These are phyloP conservation scores for Gallinago undulata DNA, from an alignment of 2,113 vertebrate genomes.

Conservation along the genomic window DNA sequence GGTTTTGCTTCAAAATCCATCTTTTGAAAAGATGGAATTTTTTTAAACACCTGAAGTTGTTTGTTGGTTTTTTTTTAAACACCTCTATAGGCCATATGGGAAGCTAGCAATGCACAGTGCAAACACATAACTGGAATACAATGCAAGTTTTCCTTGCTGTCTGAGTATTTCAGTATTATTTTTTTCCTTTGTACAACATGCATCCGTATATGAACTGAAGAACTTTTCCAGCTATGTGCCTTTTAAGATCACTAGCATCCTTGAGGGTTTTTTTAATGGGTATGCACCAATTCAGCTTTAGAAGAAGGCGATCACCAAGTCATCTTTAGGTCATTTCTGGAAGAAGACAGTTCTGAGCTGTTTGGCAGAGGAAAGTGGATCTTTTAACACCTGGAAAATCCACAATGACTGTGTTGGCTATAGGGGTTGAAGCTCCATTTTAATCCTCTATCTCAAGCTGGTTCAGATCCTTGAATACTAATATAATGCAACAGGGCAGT, in stretches of 20 bases:
- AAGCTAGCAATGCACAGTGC: not conserved
- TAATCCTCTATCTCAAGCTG: not conserved
- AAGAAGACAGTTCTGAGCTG: not conserved
- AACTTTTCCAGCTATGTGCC: not conserved
- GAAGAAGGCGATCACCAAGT: not conserved
- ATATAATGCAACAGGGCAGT: not conserved
- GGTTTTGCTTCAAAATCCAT: not conserved
- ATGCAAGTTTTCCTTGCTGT: not conserved
- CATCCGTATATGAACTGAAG: not conserved
- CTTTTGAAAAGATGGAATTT: not conserved
- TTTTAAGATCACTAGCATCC: not conserved
- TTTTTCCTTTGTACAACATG: not conserved
- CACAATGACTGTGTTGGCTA: not conserved
- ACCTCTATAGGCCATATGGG: not conserved
- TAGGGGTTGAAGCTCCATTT: not conserved
- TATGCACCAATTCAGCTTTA: not conserved
- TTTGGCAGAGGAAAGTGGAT: not conserved
- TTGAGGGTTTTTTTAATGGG: not conserved
- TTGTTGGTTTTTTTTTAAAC: too few relatives aligned
- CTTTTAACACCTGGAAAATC: not conserved
- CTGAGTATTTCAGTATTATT: not conserved
- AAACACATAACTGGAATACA: not conserved
- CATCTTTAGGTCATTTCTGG: fast-evolving
- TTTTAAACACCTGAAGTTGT: not conserved
- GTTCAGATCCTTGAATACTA: not conserved